Base-by-base conservation (phyloP, 2,113 vertebrate genomes). In the Nerophis ophidion region DNA sequence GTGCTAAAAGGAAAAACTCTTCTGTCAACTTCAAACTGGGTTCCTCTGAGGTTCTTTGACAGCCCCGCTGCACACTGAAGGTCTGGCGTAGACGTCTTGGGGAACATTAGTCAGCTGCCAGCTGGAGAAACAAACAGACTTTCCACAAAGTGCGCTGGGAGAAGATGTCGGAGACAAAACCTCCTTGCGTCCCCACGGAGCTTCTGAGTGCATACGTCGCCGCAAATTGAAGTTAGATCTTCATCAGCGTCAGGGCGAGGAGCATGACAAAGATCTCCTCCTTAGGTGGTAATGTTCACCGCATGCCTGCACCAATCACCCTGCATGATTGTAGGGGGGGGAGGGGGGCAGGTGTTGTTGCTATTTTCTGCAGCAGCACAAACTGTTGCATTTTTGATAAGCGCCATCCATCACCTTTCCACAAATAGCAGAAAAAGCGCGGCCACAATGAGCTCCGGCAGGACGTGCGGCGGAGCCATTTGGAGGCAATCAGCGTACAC, bases 401-500 rank as follows among this genome's bases (percentile, higher is more conserved):
- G 79, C 74, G 61, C 53, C 50, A 81, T 85, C 82, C 71, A 81
- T 86, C 84, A 74, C 47, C 64, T 73, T 63, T 65, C 61, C 16
- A 10, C 61, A 63, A 75, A 77, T 59, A 68, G 71, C 71, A 57
- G 47, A 55, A 55, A 71, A 81, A 63, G 45, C 33, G 66, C 65
- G 64, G 73, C 77, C 50, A 80, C 80, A 81, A 81, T 77, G 81
- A 69, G 80, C 73, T 69, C 53, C 53, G 34, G 70, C 71, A 56
- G 75, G 71, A 84, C 73, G 68, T 72, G 78, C 79, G 67, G 57
- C 52, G 9, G 74, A 4, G 70, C 64, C 71, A 81, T 81, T 76
- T 61, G 80, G 83, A 85, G 60, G 83, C 82, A 88, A 86, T 88
- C 81, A 86, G 75, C 77, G 71, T 59, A 68, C 82, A 86, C 86